phyloP scores from a whole-genome alignment of 2,797 vertebrate genomes.

The Melanotaenia maccullochi region DNA sequence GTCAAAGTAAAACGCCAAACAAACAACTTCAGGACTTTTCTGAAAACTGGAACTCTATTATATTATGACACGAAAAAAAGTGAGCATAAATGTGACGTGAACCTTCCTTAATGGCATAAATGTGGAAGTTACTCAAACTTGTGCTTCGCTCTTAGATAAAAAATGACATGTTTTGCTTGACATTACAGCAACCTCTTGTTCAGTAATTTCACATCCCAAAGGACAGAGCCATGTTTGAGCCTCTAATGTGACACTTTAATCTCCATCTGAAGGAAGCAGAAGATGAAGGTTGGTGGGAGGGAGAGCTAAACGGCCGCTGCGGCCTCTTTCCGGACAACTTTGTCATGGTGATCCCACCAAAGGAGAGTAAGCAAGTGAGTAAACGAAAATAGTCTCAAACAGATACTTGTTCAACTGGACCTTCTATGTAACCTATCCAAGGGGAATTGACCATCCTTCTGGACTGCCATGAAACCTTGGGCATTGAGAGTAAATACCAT shows the following conservation, averaged over 20 bases:
- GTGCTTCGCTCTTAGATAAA: not conserved
- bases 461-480: constrained; percentile 30
- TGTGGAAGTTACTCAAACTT: not conserved
- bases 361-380: constrained; percentile 77
- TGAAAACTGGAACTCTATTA: not conserved
- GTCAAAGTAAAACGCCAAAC: not conserved
- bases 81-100: not conserved
- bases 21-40: not conserved
- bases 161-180: constrained; percentile 18
- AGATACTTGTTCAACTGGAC: not conserved
- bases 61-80: not conserved
- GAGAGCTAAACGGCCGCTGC: constrained; percentile 83
- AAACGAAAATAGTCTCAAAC: constrained; percentile 9
- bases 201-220: constrained; percentile 41
- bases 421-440: not conserved
- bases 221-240: constrained; percentile 35
- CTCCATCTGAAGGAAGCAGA: constrained; percentile 80
- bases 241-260: constrained; percentile 58
- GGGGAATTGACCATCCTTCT: not conserved
- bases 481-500: constrained; percentile 36
- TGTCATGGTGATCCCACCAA: constrained; percentile 85
- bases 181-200: constrained; percentile 34
- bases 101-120: not conserved
- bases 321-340: constrained; percentile 92
- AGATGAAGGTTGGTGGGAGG: constrained; percentile 93